Percentiles rank a stretch among this genome's conserved stretches.
These are phyloP conservation scores for Drosophila histrio DNA, from an alignment of 2,888 invertebrate genomes.

Conservation along the genomic window DNA sequence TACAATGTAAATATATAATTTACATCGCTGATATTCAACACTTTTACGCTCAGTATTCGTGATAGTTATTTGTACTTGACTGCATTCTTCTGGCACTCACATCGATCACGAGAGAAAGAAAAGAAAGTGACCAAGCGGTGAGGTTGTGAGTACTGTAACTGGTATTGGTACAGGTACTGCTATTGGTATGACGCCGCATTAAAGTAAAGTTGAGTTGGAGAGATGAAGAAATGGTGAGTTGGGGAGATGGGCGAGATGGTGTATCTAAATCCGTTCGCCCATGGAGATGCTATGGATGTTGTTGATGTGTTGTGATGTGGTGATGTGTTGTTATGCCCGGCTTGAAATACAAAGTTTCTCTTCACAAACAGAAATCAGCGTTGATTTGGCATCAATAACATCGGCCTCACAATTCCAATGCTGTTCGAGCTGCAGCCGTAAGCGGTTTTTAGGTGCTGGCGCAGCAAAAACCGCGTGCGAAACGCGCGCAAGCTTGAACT, in stretches of 20 bases:
- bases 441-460: constrained; percentile 30
- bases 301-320: constrained; percentile 44
- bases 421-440: constrained; percentile 25
- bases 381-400: constrained; percentile 47
- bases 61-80: constrained; percentile 35
- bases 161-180: constrained; percentile 31
- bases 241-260: constrained; percentile 28
- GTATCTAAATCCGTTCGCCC: constrained; percentile 55
- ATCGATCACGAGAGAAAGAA: constrained; percentile 64
- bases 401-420: constrained; percentile 28
- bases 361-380: constrained; percentile 34
- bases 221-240: constrained; percentile 9
- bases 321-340: constrained; percentile 34
- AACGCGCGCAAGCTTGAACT: constrained; percentile 40
- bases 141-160: constrained; percentile 44
- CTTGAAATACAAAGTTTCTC: constrained; percentile 48
- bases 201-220: constrained; percentile 16
- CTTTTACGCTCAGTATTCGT: constrained; percentile 34
- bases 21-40: not conserved
- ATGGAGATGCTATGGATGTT: constrained; percentile 24
- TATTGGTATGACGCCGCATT: constrained; percentile 59
- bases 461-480: constrained; percentile 29
- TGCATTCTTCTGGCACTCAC: constrained; percentile 56
- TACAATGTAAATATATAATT: not conserved
- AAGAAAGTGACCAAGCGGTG: constrained; percentile 68